phyloP scores from a whole-genome alignment of 37 sponge, comb jelly and placozoan genomes.

The Halisarca cf. caerulea region DNA sequence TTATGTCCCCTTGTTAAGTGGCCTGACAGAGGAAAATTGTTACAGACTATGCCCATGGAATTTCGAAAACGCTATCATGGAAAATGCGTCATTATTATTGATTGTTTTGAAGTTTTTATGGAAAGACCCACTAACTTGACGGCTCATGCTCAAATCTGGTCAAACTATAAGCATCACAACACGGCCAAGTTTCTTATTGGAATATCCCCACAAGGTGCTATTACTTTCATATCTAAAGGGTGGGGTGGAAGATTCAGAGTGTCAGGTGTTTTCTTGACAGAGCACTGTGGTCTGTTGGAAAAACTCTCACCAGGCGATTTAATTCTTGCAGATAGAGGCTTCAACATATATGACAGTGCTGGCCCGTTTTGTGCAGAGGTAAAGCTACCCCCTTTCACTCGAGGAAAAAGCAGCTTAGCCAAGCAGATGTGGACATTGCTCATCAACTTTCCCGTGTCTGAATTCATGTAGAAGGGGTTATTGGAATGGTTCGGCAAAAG shows the following conservation, averaged over 20 bases:
- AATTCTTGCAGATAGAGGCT: constrained; percentile 65
- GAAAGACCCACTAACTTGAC: constrained; percentile 35
- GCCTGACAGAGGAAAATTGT: constrained; percentile 32
- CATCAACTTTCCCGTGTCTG: constrained; percentile 44
- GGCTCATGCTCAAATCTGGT: constrained; percentile 35
- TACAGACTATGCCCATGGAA: constrained; percentile 62
- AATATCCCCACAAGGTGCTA: constrained; percentile 35
- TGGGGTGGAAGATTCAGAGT: constrained; percentile 75
- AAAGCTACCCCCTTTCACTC: constrained; percentile 52
- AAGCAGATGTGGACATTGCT: constrained; percentile 47
- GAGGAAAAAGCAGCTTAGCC: constrained; percentile 67
- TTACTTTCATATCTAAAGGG: constrained; percentile 47
- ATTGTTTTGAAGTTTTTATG: constrained; percentile 60
- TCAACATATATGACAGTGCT: constrained; percentile 43
- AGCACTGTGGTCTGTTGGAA: constrained; percentile 57
- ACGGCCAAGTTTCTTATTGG: constrained; percentile 37
- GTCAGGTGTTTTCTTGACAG: constrained; percentile 59
- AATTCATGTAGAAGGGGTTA: constrained; percentile 72
- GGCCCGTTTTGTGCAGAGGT: constrained; percentile 50
- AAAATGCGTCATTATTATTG: constrained; percentile 54
- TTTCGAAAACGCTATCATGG: constrained; percentile 41
- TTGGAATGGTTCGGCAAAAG: constrained; percentile 55
- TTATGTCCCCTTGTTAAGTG: constrained; percentile 22
- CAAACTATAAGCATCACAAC: constrained; percentile 45
- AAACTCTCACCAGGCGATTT: constrained; percentile 29